Base-by-base conservation (phyloP, 2,888 invertebrate species). In the Nowickia ferox region DNA sequence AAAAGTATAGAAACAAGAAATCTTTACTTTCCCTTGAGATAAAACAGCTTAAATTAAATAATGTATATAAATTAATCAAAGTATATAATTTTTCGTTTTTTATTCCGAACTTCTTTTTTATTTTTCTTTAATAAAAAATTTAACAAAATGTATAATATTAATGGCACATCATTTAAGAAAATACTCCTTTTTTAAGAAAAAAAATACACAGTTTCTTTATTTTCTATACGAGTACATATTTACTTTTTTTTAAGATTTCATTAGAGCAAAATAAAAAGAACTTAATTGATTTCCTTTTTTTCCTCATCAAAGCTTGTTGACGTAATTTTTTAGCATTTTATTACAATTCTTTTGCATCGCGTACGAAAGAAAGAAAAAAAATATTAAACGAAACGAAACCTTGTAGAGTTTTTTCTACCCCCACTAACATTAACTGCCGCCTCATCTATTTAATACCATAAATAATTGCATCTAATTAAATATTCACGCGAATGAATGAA, bases 391-490 rank as follows among this genome's bases (percentile, higher is more conserved):
- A 68, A 75, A 75, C 74, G 71, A 79, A 77, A 82, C 72, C 74
- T 75, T 63, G 65, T 71, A 80, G 53, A 53, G 48, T 75, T 61
- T 81, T 78, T 83, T 72, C 63, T 65, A 80, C 77, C 84, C 66
- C 84, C 80, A 88, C 89, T 89, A 90, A 90, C 91, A 91, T 91
- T 91, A 91, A 91, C 83, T 86, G 83, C 91, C 91, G 91, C 91
- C 92, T 91, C 91, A 92, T 91, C 91, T 91, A 91, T 92, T 92
- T 91, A 91, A 91, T 92, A 92, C 91, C 91, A 91, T 91, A 92
- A 91, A 91, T 91, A 91, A 91, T 91, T 91, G 92, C 91, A 92
- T 92, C 92, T 91, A 91, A 91, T 91, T 91, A 91, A 91, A 91
- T 91, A 92, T 91, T 90, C 91, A 92, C 91, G 86, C 86, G 86